A percentile compares a stretch with the other conserved stretches of the same genome.
Evolutionary conservation across 2,113 vertebrate species (phyloP).

Genomic region (Brachypteracias leptosomus): DNA sequence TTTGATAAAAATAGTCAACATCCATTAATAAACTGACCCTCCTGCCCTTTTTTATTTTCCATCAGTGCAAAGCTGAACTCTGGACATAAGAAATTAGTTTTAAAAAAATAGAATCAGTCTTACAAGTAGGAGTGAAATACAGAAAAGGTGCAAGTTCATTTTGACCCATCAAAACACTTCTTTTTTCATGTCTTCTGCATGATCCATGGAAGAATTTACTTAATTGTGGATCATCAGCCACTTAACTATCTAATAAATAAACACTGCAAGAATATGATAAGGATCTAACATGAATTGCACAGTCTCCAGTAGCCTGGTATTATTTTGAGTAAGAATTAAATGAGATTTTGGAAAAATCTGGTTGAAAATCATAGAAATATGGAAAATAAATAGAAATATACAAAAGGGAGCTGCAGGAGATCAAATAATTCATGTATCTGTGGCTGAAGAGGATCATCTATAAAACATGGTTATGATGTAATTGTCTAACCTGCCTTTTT

Average conservation of each 20-base stretch:
- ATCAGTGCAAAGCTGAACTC: background rate
- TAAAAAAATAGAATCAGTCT: background rate
- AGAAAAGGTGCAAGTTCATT: background rate
- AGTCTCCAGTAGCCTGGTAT: background rate
- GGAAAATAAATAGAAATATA: too few species aligned
- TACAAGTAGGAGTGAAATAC: background rate
- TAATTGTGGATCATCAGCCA: background rate
- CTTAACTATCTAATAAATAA: background rate
- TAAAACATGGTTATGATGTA: background rate
- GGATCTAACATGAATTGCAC: background rate
- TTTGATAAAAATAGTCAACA: background rate
- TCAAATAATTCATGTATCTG: background rate
- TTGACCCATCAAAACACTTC: background rate
- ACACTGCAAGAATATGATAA: background rate
- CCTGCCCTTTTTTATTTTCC: background rate
- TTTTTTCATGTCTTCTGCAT: background rate
- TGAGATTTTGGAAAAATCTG: too few species aligned
- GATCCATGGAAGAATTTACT: background rate
- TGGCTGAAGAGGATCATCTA: background rate
- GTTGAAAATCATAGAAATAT: too few species aligned
- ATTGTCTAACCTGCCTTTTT: background rate
- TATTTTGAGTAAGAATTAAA: too few species aligned
- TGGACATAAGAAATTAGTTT: background rate
- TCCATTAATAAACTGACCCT: background rate
- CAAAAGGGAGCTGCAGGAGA: too few species aligned